Conservation (phyloP, 2,797 vertebrate genomes). For the Adrianichthys oophorus region DNA sequence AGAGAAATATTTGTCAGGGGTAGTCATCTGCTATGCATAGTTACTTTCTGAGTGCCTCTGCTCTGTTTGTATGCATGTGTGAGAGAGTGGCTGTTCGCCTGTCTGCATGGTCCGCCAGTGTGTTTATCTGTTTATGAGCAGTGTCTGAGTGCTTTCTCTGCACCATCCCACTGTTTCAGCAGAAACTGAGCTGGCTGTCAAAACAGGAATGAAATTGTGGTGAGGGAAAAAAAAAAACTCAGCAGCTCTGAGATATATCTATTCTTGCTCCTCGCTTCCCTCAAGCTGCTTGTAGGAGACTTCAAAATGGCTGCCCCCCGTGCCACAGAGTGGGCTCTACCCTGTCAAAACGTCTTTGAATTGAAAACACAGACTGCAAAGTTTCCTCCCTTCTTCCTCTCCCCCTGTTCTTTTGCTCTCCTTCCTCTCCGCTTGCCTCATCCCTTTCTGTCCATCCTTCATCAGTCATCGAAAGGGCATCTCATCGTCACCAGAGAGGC, state of each 20-base stretch:
- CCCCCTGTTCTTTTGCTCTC: constrained; percentile 41
- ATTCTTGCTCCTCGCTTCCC: constrained; percentile 73
- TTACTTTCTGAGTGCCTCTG: constrained; percentile 45
- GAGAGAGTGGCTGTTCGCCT: constrained; percentile 35
- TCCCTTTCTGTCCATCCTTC: constrained; percentile 67
- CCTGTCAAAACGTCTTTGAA: constrained; percentile 82
- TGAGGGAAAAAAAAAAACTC: constrained; percentile 18
- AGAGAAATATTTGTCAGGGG: constrained; percentile 34
- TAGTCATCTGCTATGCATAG: constrained; percentile 60
- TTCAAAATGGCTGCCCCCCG: constrained; percentile 78
- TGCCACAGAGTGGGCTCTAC: constrained; percentile 71
- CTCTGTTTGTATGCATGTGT: constrained; percentile 47
- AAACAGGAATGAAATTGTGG: constrained; percentile 62
- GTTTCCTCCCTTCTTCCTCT: constrained; percentile 53
- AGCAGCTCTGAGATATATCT: constrained; percentile 74
- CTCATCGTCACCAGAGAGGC: constrained; percentile 64
- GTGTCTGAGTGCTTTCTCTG: constrained; percentile 62
- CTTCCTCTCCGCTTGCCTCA: constrained; percentile 5
- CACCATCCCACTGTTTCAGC: constrained; percentile 67
- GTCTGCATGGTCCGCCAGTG: constrained; percentile 51
- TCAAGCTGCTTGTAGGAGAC: constrained; percentile 78
- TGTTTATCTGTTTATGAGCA: constrained; percentile 71
- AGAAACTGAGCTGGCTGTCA: constrained; percentile 75
- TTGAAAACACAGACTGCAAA: constrained; percentile 76
- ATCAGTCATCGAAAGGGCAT: constrained; percentile 71